Evolutionary conservation across 1,140 invertebrate species (phyloP), one percentile per base, ranked within the genome.

Genomic region (Augochlora pura): DNA sequence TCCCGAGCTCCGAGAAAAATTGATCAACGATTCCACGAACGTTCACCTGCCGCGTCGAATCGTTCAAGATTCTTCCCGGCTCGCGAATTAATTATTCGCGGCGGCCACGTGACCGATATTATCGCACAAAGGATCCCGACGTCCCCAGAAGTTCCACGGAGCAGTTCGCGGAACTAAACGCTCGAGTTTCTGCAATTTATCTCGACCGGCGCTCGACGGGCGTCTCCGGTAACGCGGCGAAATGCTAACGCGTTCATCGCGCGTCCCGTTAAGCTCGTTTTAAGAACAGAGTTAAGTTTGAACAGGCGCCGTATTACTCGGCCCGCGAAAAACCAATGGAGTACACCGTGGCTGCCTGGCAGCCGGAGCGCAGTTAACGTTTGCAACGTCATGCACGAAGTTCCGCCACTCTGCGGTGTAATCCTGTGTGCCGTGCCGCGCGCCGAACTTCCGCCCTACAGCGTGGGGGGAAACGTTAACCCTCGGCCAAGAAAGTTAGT

Each of bases 401-500:
- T 77, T 71, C 27, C 25, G 27, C 62, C 67, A 16, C 23, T 52
- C 3, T 0, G 46, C 18, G 59, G 46, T 46, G 18, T 77, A 72
- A 64, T 72, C 46, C 68, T 5, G 59, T 9, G 10, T 10, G 12
- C 4, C 23, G 23, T 14, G 10, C 2, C 42, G 10, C 10, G 42
- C n/a, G 12, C 10, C 46, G 39, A 77, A 64, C 23, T 77, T 77
- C 32, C 14, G 21, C 7, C 7, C 5, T 46, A 14, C 12, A 23
- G 18, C 68, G 23, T n/a, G n/a, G n/a, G 21, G 42, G 21, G 68
- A 64, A 71, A 52, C 60, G 32, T 77, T 64, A 77, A 77, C 76
- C 57, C 59, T 54, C 4, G 21, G n/a, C 21, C 38, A 23, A 0
- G n/a, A 63, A 46, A 70, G 27, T 70, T 42, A 3, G 68, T n/a